These are phyloP conservation scores for Rachycentron canadum DNA, from an alignment of 2,797 vertebrate species.

Conservation along the genomic window DNA sequence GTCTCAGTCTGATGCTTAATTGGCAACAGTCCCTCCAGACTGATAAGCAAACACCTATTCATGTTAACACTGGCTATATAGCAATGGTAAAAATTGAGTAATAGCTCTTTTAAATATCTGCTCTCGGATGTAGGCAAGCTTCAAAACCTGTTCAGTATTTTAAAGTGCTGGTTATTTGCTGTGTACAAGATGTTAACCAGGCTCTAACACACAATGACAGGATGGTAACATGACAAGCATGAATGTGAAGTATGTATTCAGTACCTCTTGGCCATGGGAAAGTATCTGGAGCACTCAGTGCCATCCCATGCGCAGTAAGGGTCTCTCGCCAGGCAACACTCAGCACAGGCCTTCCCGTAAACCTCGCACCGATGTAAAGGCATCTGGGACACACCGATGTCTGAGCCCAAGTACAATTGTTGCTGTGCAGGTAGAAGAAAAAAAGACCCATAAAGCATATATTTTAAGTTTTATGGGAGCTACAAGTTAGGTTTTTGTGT, in stretches of 20 bases:
- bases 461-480: slow-evolving; percentile 1
- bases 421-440: slow-evolving; percentile 85
- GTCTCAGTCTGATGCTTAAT: too few species aligned
- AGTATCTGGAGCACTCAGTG: slow-evolving; percentile 96
- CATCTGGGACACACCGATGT: slow-evolving; percentile 93
- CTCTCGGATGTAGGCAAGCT: not conserved
- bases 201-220: slow-evolving; percentile 16
- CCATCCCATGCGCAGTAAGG: slow-evolving; percentile 99
- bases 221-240: not conserved
- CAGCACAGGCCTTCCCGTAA: slow-evolving; percentile 97
- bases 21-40: too few species aligned
- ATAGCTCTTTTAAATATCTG: not conserved
- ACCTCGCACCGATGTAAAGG: slow-evolving; percentile 96
- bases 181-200: slow-evolving; percentile 13
- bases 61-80: too few species aligned
- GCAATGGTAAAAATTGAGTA: too few species aligned
- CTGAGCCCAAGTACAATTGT: slow-evolving; percentile 96
- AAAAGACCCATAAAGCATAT: not conserved
- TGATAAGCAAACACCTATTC: too few species aligned
- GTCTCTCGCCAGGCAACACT: slow-evolving; percentile 97
- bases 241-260: slow-evolving; percentile 11
- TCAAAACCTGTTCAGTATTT: not conserved
- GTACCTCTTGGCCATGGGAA: slow-evolving; percentile 97
- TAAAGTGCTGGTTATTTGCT: not conserved
- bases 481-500: slow-evolving; percentile 11